These are phyloP conservation scores for Hippolais icterina DNA, from an alignment of 2,113 vertebrate genomes.

Conservation along the genomic window DNA sequence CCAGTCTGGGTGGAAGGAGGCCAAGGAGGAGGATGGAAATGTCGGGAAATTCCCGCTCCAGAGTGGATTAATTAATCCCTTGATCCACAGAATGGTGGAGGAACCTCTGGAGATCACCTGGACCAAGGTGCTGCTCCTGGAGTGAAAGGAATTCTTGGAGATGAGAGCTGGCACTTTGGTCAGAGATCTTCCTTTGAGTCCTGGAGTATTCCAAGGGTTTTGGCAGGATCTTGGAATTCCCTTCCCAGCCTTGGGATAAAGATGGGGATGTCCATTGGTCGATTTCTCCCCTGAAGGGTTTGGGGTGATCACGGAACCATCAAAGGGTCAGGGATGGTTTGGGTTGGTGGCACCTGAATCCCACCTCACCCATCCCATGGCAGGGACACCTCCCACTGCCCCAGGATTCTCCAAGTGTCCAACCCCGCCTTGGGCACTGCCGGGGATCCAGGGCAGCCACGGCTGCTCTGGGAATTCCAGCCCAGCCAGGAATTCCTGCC, in stretches of 20 bases:
- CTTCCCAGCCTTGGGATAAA: neutral
- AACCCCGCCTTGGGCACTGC: neutral
- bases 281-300: neutral
- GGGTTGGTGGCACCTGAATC: neutral
- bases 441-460: neutral
- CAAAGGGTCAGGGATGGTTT: neutral
- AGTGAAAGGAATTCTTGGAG: neutral
- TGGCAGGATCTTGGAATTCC: neutral
- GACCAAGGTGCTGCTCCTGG: neutral
- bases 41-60: rapidly evolving
- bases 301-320: neutral
- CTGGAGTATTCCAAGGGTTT: neutral
- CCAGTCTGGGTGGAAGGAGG: neutral
- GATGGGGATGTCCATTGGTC: rapidly evolving
- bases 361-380: neutral
- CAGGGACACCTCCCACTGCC: neutral
- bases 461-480: neutral
- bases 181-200: rapidly evolving
- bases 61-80: neutral
- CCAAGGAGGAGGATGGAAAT: neutral
- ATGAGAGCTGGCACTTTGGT: neutral
- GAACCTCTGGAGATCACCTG: neutral
- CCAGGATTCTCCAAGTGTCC: neutral
- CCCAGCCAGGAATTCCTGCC: neutral
- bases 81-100: neutral